Conservation (phyloP, 2,797 vertebrate species). For the Myotis myotis region DNA sequence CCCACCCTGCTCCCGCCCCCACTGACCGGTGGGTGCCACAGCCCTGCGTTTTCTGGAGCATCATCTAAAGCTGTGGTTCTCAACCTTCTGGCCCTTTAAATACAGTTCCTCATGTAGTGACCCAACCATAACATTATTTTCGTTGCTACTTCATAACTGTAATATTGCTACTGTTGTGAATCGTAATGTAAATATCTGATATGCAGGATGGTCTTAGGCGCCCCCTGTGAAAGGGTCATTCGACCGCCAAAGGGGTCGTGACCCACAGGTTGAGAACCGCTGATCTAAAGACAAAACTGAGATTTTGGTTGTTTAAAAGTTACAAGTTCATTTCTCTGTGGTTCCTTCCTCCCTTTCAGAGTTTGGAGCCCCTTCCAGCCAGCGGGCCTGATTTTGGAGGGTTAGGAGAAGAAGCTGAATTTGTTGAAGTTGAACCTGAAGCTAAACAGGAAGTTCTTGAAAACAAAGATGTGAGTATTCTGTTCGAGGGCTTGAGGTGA, state of each 20-base stretch:
- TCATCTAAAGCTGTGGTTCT: not conserved
- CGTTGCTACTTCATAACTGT: no score
- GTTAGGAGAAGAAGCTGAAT: conserved; percentile 90
- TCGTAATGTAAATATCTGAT: no score
- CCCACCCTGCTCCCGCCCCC: not conserved
- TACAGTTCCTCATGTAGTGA: no score
- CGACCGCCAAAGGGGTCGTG: no score
- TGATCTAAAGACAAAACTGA: not conserved
- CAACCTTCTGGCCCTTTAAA: no score
- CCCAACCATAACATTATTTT: no score
- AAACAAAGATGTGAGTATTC: conserved; percentile 93
- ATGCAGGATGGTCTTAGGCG: no score
- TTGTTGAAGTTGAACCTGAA: conserved; percentile 91
- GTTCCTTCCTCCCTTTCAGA: conserved; percentile 82
- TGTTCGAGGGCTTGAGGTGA: accelerated
- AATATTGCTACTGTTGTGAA: no score
- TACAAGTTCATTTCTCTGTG: not conserved
- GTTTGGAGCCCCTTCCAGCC: conserved; percentile 94
- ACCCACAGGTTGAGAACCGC: no score
- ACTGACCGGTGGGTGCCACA: accelerated
- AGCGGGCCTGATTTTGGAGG: conserved; percentile 90
- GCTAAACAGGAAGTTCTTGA: conserved; percentile 95
- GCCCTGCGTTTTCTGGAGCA: not conserved
- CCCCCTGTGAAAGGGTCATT: no score
- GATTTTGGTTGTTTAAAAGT: not conserved